Evolutionary conservation across 2,888 invertebrate genomes (phyloP), one percentile per base, ranked within the genome.

Genomic region (Octodonta nipae): DNA sequence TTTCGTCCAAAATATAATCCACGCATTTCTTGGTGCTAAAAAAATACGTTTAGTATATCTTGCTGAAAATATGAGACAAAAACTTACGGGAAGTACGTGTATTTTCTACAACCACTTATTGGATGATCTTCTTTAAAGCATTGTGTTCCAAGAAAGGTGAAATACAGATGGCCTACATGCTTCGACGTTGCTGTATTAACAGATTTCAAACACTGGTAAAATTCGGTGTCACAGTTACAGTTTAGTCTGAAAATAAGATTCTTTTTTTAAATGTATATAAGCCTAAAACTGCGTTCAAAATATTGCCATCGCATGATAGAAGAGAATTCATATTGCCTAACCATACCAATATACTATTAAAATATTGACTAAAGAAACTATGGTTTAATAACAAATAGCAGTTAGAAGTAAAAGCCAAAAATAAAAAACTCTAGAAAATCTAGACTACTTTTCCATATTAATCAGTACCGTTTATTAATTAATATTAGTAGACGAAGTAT

Each of bases 41-140:
- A 47, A 34, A 28, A 30, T 6, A 40, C 8, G 11, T 4, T 4
- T 3, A 22, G 22, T 3, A n/a, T 22, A 20, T 3, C 11, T 22
- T 11, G 22, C 10, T n/a, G 20, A 7, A 20, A 7, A 7, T 20
- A 20, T 20, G n/a, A 20, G n/a, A 6, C 20, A 20, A 54, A 56
- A 53, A 75, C 75, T 67, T 66, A 53, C 71, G 55, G 56, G 32
- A 54, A 44, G 20, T 47, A 46, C 4, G 42, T 46, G 38, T 56
- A 60, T 43, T 55, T 61, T 16, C 52, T 52, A 50, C 77, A 78
- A 2, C 57, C 59, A 0, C 52, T 52, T 14, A 70, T 59, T 1
- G 73, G 75, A 46, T 69, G 70, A 38, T 75, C 73, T 14, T 66
- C 42, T 35, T 65, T 65, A 50, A 64, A 78, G 56, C 78, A 78